Conservation (phyloP, 2,113 vertebrate species). For the Rhagologus leucostigma region DNA sequence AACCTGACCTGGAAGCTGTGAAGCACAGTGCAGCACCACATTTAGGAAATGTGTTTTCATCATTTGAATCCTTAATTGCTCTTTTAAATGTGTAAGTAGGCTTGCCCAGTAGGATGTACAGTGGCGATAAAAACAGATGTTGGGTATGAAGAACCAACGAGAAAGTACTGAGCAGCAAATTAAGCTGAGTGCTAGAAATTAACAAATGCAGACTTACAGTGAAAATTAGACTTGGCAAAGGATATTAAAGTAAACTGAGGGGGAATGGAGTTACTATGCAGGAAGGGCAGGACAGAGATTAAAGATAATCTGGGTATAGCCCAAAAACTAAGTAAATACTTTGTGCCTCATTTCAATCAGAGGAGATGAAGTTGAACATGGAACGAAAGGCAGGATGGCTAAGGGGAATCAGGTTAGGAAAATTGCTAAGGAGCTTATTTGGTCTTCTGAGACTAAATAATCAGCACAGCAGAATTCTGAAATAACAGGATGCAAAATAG, state of each 20-base stretch:
- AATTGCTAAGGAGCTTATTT: conserved; percentile 23
- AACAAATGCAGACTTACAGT: background rate
- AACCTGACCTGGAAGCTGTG: background rate
- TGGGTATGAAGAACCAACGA: background rate
- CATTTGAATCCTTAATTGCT: background rate
- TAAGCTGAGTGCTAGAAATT: background rate
- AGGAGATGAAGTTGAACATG: background rate
- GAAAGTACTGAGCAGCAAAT: background rate
- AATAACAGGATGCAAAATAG: background rate
- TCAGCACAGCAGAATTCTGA: background rate
- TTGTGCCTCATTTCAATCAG: background rate
- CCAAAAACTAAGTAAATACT: background rate
- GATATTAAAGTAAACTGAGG: background rate
- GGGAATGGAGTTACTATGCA: background rate
- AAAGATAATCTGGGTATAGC: background rate
- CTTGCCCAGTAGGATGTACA: background rate
- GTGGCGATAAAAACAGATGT: background rate
- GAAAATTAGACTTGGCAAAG: background rate
- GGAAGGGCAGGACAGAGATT: background rate
- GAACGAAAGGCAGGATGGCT: background rate
- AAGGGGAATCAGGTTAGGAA: background rate
- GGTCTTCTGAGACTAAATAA: background rate
- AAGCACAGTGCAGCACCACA: background rate
- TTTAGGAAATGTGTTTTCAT: background rate
- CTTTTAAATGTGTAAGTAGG: background rate